Base-by-base conservation (phyloP, 2,113 vertebrate species). In the Chauna torquata region DNA sequence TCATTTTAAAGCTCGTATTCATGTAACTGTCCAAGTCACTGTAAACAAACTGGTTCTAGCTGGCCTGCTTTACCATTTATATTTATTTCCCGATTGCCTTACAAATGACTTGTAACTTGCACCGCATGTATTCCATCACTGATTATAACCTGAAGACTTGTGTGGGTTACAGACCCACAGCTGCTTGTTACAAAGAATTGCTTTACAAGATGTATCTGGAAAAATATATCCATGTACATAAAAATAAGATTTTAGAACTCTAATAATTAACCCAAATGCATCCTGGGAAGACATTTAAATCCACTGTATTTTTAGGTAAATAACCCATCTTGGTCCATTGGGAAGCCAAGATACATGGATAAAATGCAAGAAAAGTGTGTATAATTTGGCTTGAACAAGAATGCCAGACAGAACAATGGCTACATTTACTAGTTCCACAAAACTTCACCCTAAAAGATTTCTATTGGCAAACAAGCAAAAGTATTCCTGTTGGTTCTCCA, bases 281-380 rank as follows among this genome's bases (percentile, higher is more conserved):
- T 64, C 32, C n/a, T 69, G 4, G 15, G 40, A 69, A 94, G 59
- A 72, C 65, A 70, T 94, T 81, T 94, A 86, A 94, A n/a, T 75
- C 62, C 44, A 71, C 32, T 61, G 40, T 55, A 59, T 88, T 95
- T 96, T 80, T 42, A 87, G 88, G 90, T 78, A 95, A 97, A 92
- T 28, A 95, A 57, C 6, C 28, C 20, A 96, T 81, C 80, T 89
- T 34, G 59, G 57, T 83, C 81, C 95, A 91, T 1, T 92, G 61
- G 54, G 61, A 94, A 87, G 61, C 44, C 32, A 64, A 78, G 65
- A 88, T 90, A 83, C 76, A 58, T 3, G 20, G 70, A 86, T 59
- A 76, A 86, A 94, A 55, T 12, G 18, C 11, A 76, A 85, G 9
- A 42, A 76, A 72, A 18, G 4, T 38, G 19, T 55, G 20, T 75